Conservation (phyloP, 2,888 invertebrate species). For the Parochlus steinenii region DNA sequence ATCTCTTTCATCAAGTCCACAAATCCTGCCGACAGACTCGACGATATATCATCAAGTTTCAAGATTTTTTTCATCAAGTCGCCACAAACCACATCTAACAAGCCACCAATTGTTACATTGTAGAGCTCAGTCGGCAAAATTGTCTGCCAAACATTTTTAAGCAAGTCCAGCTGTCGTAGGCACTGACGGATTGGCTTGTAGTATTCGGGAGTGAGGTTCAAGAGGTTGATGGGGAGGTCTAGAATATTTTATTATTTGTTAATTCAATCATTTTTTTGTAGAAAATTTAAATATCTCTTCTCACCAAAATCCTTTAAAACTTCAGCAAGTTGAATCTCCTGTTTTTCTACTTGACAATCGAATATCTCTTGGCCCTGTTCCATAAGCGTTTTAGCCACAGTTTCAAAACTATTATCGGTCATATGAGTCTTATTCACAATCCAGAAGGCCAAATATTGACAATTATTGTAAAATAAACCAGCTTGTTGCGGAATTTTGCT, state of each 20-base stretch:
- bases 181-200: slow-evolving; percentile 69
- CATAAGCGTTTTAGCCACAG: slow-evolving; percentile 49
- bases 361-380: slow-evolving; percentile 53
- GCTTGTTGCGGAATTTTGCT: slow-evolving; percentile 71
- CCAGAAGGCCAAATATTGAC: slow-evolving; percentile 74
- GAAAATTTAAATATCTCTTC: slow-evolving; percentile 14
- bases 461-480: slow-evolving; percentile 84
- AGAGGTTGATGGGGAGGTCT: slow-evolving; percentile 17
- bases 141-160: slow-evolving; percentile 77
- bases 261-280: neutral
- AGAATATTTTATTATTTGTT: slow-evolving; percentile 7
- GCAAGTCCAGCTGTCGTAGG: slow-evolving; percentile 61
- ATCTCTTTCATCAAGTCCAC: slow-evolving; percentile 32
- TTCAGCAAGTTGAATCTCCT: slow-evolving; percentile 56
- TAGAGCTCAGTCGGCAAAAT: slow-evolving; percentile 66
- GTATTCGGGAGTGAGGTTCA: slow-evolving; percentile 22
- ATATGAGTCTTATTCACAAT: slow-evolving; percentile 39
- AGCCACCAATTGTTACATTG: slow-evolving; percentile 45
- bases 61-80: slow-evolving; percentile 35
- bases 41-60: slow-evolving; percentile 71
- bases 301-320: slow-evolving; percentile 59
- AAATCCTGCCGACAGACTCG: slow-evolving; percentile 62
- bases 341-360: slow-evolving; percentile 53
- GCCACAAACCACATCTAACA: slow-evolving; percentile 28
- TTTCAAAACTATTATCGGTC: slow-evolving; percentile 37